These are phyloP conservation scores for Drosophila repleta DNA, from an alignment of 1,140 invertebrate genomes.

Conservation along the genomic window DNA sequence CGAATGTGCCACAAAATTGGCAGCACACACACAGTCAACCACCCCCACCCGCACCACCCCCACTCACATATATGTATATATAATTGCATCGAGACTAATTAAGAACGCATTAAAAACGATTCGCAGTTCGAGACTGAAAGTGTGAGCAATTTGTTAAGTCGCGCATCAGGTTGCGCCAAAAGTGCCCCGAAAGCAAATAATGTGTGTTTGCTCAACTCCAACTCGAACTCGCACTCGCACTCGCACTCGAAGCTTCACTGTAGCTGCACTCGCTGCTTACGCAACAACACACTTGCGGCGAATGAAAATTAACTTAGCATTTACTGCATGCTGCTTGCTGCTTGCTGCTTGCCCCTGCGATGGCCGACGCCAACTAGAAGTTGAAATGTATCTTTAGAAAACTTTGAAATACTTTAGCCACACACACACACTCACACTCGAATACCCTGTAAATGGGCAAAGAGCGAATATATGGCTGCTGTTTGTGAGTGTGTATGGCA, in stretches of 20 bases:
- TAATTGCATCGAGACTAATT: conserved; percentile 58
- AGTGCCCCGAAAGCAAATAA: neutral
- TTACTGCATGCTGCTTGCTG: neutral
- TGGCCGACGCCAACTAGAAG: neutral
- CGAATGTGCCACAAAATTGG: conserved; percentile 58
- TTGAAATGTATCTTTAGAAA: neutral
- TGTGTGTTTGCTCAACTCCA: neutral
- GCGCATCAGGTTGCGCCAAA: conserved; percentile 2
- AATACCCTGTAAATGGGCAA: no score
- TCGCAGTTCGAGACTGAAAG: conserved; percentile 36
- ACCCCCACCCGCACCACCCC: conserved; percentile 11
- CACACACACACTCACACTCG: no score
- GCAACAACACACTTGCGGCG: neutral
- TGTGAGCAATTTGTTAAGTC: conserved; percentile 29
- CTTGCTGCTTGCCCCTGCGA: neutral
- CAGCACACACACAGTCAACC: conserved; percentile 9
- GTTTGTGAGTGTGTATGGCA: no score
- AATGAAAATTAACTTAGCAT: conserved; percentile 8
- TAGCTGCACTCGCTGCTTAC: neutral
- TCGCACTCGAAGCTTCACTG: conserved; percentile 3
- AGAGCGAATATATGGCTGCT: no score
- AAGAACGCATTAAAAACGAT: conserved; percentile 74
- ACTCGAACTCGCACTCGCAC: no score
- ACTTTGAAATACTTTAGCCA: no score
- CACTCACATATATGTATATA: conserved; percentile 7